A percentile compares a stretch with the other conserved stretches of the same genome.
These are phyloP conservation scores for Sciurus vulgaris DNA, from an alignment of 2,797 vertebrate species.

Conservation along the genomic window DNA sequence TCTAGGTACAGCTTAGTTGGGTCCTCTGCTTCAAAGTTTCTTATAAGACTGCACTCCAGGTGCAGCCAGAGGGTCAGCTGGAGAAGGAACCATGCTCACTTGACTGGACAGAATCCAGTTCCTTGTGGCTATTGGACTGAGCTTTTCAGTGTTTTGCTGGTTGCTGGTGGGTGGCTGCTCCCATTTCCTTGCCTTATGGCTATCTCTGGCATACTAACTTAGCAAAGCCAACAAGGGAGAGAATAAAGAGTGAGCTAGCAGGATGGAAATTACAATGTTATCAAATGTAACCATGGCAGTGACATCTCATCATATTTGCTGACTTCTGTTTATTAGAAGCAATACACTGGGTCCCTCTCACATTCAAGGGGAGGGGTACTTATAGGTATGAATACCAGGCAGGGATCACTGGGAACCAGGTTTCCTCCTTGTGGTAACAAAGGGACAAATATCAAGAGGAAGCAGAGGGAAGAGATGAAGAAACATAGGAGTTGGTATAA, in stretches of 20 bases:
- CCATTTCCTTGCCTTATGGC: not conserved
- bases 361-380: not conserved
- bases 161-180: not conserved
- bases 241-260: not conserved
- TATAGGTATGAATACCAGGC: not conserved
- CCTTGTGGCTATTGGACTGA: not conserved
- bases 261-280: not conserved
- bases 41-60: not conserved
- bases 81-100: not conserved
- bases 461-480: not conserved
- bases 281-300: not conserved
- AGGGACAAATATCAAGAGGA: slow-evolving; percentile 22
- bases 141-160: not conserved
- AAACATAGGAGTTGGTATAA: not conserved
- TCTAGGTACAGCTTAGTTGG: not conserved
- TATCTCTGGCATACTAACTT: not conserved
- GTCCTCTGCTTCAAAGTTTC: slow-evolving; percentile 3
- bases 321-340: slow-evolving; percentile 16
- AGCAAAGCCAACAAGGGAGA: not conserved
- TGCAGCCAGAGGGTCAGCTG: not conserved
- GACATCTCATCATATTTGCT: not conserved
- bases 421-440: not conserved
- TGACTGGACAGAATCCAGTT: not conserved
- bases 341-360: not conserved
- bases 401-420: not conserved